These are phyloP conservation scores for Cyphomyrus plagiostoma DNA, from an alignment of 2,113 vertebrate species.

Conservation along the genomic window DNA sequence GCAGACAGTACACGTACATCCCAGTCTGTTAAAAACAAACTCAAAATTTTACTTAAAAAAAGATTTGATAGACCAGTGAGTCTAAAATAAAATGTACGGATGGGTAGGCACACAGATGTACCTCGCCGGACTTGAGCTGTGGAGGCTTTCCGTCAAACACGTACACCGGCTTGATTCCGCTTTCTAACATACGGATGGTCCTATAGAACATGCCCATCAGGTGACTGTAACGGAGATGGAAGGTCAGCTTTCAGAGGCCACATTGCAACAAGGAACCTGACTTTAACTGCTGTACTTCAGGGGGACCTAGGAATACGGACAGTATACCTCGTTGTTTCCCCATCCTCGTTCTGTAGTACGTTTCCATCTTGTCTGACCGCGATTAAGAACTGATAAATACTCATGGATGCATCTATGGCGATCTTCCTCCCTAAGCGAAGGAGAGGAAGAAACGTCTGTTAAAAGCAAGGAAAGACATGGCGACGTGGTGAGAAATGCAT, in stretches of 20 bases:
- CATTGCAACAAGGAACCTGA: background rate
- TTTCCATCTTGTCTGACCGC: constrained; percentile 91
- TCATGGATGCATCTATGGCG: constrained; percentile 95
- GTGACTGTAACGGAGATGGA: constrained; percentile 59
- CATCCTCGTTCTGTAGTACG: constrained; percentile 81
- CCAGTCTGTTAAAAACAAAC: background rate
- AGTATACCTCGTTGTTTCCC: constrained; percentile 82
- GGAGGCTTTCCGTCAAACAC: constrained; percentile 94
- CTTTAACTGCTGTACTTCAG: background rate
- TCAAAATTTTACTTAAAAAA: background rate
- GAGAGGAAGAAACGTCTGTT: background rate
- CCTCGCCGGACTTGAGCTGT: constrained; percentile 83
- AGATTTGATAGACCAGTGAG: background rate
- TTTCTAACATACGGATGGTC: constrained; percentile 92
- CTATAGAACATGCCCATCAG: constrained; percentile 98
- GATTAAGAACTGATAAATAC: constrained; percentile 96
- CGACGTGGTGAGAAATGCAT: background rate
- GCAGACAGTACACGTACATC: background rate
- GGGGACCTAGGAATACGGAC: background rate
- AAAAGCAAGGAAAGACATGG: background rate
- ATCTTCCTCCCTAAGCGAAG: constrained; percentile 73
- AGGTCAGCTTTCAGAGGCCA: background rate
- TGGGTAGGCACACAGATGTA: constrained; percentile 39
- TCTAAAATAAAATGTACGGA: background rate
- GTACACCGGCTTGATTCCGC: constrained; percentile 88